Conservation (phyloP, 2,888 invertebrate genomes). For the Axea sp. region DNA sequence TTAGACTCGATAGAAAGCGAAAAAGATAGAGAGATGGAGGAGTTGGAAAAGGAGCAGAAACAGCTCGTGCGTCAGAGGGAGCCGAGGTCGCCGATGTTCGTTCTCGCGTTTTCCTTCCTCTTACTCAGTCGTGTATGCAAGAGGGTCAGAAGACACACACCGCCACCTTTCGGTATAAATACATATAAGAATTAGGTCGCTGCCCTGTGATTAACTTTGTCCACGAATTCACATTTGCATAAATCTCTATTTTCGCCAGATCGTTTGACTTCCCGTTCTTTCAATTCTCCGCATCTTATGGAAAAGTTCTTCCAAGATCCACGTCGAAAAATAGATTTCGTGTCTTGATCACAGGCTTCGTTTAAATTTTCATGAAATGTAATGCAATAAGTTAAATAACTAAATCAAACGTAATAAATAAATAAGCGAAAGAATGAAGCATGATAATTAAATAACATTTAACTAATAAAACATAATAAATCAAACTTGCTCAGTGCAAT, state of each 20-base stretch:
- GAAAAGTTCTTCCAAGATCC: constrained; percentile 1
- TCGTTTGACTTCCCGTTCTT: constrained; percentile 23
- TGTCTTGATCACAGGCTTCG: neutral
- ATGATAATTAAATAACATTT: constrained; percentile 32
- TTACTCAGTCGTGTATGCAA: constrained; percentile 53
- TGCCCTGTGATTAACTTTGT: constrained; percentile 56
- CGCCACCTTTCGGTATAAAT: constrained; percentile 73
- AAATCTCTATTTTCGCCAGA: constrained; percentile 48
- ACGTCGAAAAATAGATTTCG: constrained; percentile 10
- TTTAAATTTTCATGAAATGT: constrained; percentile 3
- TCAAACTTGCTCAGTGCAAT: too few species aligned
- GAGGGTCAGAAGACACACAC: constrained; percentile 65
- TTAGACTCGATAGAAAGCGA: constrained; percentile 58
- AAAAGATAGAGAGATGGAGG: neutral
- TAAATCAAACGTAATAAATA: too few species aligned
- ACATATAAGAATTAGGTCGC: constrained; percentile 74
- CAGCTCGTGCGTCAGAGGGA: constrained; percentile 69
- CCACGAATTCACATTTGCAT: constrained; percentile 47
- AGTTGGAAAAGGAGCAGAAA: constrained; percentile 19
- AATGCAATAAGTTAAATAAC: too few species aligned
- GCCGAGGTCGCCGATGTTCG: constrained; percentile 56
- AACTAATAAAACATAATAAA: too few species aligned
- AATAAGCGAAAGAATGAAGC: too few species aligned
- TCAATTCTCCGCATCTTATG: constrained; percentile 3
- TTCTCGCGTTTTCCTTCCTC: constrained; percentile 45